Evolutionary conservation across 1,140 invertebrate species (phyloP).

Genomic region (Drosophila nikananu): DNA sequence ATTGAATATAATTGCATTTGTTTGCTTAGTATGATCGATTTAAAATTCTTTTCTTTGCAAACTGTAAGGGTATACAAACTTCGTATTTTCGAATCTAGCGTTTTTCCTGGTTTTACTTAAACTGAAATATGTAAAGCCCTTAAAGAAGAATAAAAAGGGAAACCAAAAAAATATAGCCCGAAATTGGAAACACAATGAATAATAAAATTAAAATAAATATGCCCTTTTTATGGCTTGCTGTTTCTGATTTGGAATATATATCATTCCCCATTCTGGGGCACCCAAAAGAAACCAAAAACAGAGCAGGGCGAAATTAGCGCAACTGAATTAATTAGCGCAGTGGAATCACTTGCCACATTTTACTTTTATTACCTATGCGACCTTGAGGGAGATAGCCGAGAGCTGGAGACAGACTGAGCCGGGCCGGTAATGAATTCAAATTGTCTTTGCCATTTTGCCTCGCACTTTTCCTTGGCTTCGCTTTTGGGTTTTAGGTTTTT

Average conservation of each 20-base stretch:
- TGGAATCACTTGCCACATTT: conserved; percentile 69
- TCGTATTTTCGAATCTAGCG: not conserved
- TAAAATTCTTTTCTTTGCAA: not conserved
- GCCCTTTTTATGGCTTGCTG: conserved; percentile 4
- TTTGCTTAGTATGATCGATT: not conserved
- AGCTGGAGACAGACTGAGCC: conserved; percentile 21
- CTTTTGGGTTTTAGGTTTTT: not conserved
- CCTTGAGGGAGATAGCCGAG: conserved; percentile 66
- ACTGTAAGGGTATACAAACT: not conserved
- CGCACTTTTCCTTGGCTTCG: conserved; percentile 45
- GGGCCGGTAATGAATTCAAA: conserved; percentile 60
- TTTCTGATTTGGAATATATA: conserved; percentile 5
- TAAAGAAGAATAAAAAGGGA: conserved; percentile 15
- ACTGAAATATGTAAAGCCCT: not conserved
- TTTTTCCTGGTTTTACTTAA: not conserved
- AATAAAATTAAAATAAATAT: conserved; percentile 11
- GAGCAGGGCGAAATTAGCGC: conserved; percentile 69
- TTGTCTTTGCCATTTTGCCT: conserved; percentile 62
- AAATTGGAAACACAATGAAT: not conserved
- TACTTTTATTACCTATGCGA: conserved; percentile 61
- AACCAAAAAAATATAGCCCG: not conserved
- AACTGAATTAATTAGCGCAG: conserved; percentile 80
- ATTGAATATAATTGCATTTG: not conserved
- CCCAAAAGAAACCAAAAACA: conserved; percentile 29
- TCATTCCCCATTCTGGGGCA: conserved; percentile 29